A percentile compares a stretch with the other conserved stretches of the same genome.
These are phyloP conservation scores for Leptobrachium ailaonicum DNA, from an alignment of 2,113 vertebrate species.

Conservation along the genomic window DNA sequence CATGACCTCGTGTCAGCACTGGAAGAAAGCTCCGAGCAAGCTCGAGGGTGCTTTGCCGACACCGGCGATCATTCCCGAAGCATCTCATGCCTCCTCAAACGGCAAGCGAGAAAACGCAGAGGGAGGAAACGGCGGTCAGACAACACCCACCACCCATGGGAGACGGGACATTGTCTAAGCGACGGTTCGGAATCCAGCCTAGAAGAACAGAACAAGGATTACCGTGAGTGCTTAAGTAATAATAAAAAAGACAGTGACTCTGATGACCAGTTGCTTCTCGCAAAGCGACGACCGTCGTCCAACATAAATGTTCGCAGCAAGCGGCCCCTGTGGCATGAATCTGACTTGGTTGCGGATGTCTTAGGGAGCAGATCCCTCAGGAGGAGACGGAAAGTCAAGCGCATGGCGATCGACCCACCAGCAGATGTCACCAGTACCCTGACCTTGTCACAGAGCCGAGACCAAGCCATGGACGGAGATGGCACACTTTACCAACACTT, in stretches of 20 bases:
- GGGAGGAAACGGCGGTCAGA: constrained; percentile 89
- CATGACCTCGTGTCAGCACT: constrained; percentile 95
- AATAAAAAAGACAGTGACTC: constrained; percentile 89
- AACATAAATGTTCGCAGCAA: constrained; percentile 74
- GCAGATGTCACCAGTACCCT: constrained; percentile 75
- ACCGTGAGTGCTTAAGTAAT: constrained; percentile 68
- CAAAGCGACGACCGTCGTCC: constrained; percentile 75
- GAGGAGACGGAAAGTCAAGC: constrained; percentile 89
- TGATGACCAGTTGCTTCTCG: constrained; percentile 87
- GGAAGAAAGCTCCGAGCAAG: constrained; percentile 97
- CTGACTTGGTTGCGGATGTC: constrained; percentile 74
- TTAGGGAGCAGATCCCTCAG: constrained; percentile 83
- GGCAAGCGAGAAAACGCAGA: constrained; percentile 93
- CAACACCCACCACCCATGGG: constrained; percentile 87
- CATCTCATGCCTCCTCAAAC: constrained; percentile 87
- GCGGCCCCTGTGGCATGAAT: constrained; percentile 73
- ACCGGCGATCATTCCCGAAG: constrained; percentile 86
- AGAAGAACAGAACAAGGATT: constrained; percentile 82
- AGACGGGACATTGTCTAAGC: constrained; percentile 85
- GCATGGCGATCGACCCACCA: constrained; percentile 92
- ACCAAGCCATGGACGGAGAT: constrained; percentile 74
- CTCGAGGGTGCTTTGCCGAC: constrained; percentile 89
- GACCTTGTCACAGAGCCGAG: constrained; percentile 67
- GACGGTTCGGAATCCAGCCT: constrained; percentile 95
- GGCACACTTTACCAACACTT: constrained; percentile 65